A percentile compares a stretch with the other conserved stretches of the same genome.
phyloP scores from a whole-genome alignment of 1,140 invertebrate genomes.

The Penaeus vannamei region DNA sequence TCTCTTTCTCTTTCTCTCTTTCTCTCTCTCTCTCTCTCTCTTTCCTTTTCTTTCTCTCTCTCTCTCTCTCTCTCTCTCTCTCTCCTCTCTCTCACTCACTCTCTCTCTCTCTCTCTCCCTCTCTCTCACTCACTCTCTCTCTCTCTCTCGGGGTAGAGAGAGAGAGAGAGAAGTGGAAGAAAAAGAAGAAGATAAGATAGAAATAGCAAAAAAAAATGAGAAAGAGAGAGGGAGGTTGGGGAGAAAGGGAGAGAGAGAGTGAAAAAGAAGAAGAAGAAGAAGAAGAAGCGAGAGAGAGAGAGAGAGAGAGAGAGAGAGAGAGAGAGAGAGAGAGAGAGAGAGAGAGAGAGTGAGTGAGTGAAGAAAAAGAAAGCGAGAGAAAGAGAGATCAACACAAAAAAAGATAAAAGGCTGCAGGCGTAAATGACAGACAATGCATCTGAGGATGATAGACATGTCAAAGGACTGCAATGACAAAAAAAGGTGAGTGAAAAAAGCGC shows the following conservation, averaged over 20 bases:
- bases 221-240: background rate
- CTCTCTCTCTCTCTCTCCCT: too few species aligned
- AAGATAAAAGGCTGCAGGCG: too few species aligned
- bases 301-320: background rate
- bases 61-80: too few species aligned
- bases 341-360: too few species aligned
- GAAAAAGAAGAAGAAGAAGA: background rate
- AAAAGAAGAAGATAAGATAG: background rate
- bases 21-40: too few species aligned
- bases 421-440: too few species aligned
- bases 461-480: background rate
- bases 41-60: background rate
- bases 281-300: background rate
- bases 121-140: too few species aligned
- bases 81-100: accelerated
- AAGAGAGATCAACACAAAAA: too few species aligned
- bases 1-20: too few species aligned
- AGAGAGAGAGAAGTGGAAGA: background rate
- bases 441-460: too few species aligned
- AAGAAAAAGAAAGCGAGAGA: too few species aligned
- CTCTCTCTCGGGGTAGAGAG: background rate
- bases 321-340: background rate
- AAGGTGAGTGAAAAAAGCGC: background rate
- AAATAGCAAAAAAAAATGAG: background rate
- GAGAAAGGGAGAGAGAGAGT: background rate